Base-by-base conservation (phyloP, 2,113 vertebrate species). In the Triplophysa siluroides region DNA sequence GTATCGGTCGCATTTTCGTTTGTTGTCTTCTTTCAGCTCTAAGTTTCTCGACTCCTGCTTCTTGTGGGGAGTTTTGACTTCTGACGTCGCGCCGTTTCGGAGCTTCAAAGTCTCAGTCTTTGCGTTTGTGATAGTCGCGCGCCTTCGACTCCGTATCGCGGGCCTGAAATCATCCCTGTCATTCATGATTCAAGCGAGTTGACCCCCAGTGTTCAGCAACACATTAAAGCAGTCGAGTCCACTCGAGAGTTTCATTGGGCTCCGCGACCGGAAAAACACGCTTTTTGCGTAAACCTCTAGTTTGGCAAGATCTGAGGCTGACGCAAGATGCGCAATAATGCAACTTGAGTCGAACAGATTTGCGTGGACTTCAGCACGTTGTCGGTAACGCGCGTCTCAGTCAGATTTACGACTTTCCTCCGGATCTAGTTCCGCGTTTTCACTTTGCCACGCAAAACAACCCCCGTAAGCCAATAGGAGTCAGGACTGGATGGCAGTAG, bases 1-100 rank as follows among this genome's bases (percentile, higher is more conserved):
- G 12, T 78, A 64, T 0, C 56, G 47, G 43, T 86, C 89, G 50
- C 18, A 64, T 71, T 18, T 84, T 38, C 70, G 60, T 56, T 81
- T 90, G 29, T 50, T 80, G 24, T 82, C 91, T 7, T 89, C 88
- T 1, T 21, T 81, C 24, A 82, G 87, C 0, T 83, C 23, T 10
- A 23, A 2, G 4, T 71, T 73, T 8, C 60, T 21, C 1, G 61
- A 54, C 13, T 89, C 89, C 71, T 38, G 50, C 0, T 64, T 74
- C 2, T n/a, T 23, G 13, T 47, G 54, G n/a, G 21, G 63, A 23
- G 23, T 2, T 71, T 21, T 77, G 14, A 38, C 62, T 75, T 45
- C 19, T 29, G 26, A 16, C 43, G 16, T 70, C 24, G 41, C 38
- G 50, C 78, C 84, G 67, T 75, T 83, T 50, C 24, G 1, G 23